Base-by-base conservation (phyloP, 2,888 invertebrate species). In the Acrocyrtus sp. region DNA sequence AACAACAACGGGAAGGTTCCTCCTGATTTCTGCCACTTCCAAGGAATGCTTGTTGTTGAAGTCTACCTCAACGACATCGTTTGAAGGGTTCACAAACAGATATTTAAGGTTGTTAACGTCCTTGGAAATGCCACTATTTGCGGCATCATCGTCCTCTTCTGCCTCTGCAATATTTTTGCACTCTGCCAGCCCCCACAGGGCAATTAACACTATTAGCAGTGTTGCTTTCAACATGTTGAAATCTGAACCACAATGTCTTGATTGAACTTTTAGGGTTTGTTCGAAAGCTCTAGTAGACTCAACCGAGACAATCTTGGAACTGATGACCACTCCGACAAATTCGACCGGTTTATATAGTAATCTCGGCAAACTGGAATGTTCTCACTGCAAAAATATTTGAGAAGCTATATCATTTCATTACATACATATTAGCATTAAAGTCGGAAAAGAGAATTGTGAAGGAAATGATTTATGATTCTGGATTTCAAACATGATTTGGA, bases 21-120 rank as follows among this genome's bases (percentile, higher is more conserved):
- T 19, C 21, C 26, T 60, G n/a, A 77, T 34, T 8, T 69, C 61
- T 6, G 72, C 60, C 2, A 43, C 47, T 4, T 47, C 57, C n/a
- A 74, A 26, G 6, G 74, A 68, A 43, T 51, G 34, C 15, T 5
- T 6, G 45, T 77, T 69, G 48, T 72, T 65, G 45, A 48, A 72
- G n/a, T 24, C 29, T 22, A 77, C 69, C 51, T 69, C 61, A 53
- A 69, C 39, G 17, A 48, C 41, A 3, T 60, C 22, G 8, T 15
- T 15, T 0, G 22, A 15, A 24, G 50, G 15, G 34, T 61, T 67
- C 19, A 15, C 17, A 24, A 29, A 27, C 4, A n/a, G 48, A 48
- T 29, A 29, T 61, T 62, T 66, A 45, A 75, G 12, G 17, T 75
- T 66, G 29, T 75, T 57, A 19, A 62, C 66, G 57, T 75, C 29